Evolutionary conservation across 2,888 invertebrate species (phyloP).

Genomic region (Ophion obscuratus): DNA sequence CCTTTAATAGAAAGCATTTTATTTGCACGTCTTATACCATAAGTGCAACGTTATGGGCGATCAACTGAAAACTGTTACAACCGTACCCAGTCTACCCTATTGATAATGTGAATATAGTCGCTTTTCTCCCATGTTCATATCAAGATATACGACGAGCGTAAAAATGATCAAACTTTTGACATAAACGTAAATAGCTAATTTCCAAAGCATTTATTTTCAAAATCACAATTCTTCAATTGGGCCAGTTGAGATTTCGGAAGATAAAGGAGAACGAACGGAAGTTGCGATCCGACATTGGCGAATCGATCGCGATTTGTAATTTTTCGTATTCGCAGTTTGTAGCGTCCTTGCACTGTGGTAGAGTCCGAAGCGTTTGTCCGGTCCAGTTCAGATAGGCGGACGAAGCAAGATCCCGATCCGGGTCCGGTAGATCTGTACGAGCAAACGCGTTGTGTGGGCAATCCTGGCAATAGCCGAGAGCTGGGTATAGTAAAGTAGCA

Average conservation of each 20-base stretch:
- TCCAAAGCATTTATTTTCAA: background rate
- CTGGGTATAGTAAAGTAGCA: conserved; percentile 62
- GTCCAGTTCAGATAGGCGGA: conserved; percentile 35
- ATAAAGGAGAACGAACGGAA: background rate
- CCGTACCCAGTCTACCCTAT: too few relatives aligned
- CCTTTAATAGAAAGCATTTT: too few relatives aligned
- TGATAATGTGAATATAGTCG: too few relatives aligned
- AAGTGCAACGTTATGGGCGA: too few relatives aligned
- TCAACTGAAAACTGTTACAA: too few relatives aligned
- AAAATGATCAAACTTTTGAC: too few relatives aligned
- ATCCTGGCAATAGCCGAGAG: conserved; percentile 44
- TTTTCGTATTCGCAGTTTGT: conserved; percentile 35
- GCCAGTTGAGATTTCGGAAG: background rate
- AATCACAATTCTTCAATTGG: background rate
- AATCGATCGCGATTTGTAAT: background rate
- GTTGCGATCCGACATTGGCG: background rate
- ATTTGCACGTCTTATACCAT: too few relatives aligned
- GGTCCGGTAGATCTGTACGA: conserved; percentile 20
- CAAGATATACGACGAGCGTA: too few relatives aligned
- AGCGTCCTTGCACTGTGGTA: conserved; percentile 63
- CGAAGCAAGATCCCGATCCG: conserved; percentile 35
- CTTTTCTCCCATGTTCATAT: too few relatives aligned
- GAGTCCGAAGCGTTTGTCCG: conserved; percentile 59
- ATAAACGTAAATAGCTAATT: background rate
- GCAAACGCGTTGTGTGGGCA: conserved; percentile 33